Base-by-base conservation (phyloP, 1,140 invertebrate species). In the Palaemon carinicauda region DNA sequence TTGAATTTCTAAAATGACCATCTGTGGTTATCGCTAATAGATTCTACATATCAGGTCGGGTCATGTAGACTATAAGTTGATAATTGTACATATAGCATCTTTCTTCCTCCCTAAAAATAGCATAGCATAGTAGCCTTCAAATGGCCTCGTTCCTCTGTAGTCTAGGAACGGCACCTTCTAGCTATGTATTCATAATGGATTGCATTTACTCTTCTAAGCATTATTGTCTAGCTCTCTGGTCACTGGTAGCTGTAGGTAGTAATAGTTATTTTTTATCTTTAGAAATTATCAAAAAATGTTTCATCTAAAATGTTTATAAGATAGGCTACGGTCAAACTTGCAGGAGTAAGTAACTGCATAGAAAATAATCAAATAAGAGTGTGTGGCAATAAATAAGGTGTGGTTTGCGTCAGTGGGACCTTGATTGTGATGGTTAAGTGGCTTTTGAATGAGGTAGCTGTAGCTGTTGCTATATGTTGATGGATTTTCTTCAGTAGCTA, bases 181-280 rank as follows among this genome's bases (percentile, higher is more conserved):
- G 78, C 53, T 60, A 60, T 27, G 54, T 60, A 80, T 80, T 80
- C 78, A 60, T 80, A 80, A 56, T 80, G 78, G 78, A 80, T 80
- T 80, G 78, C 31, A 80, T 80, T 80, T 60, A 69, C 65, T 27
- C 65, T 60, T 56, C 78, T n/a, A 33, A 21, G 54, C 78, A 80
- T 80, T 60, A 80, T 54, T 80, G 78, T 80, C 53, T 60, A 56
- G 78, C 78, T 80, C 78, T 80, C 78, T 80, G 78, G 78, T 80
- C 78, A 60, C 53, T 60, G 52, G 53, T 80, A 80, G 78, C 21
- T 80, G 33, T 80, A 33, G 27, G 54, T 54, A 60, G 31, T 17
- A 31, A 54, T 80, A 80, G 51, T 21, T 27, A 60, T 60, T 80
- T 33, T 80, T 33, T 60, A 80, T 52, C 33, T 80, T 17, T 79